Evolutionary conservation across 2,797 vertebrate genomes (phyloP), one percentile per base, ranked within the genome.

Genomic region (Argyrosomus regius): DNA sequence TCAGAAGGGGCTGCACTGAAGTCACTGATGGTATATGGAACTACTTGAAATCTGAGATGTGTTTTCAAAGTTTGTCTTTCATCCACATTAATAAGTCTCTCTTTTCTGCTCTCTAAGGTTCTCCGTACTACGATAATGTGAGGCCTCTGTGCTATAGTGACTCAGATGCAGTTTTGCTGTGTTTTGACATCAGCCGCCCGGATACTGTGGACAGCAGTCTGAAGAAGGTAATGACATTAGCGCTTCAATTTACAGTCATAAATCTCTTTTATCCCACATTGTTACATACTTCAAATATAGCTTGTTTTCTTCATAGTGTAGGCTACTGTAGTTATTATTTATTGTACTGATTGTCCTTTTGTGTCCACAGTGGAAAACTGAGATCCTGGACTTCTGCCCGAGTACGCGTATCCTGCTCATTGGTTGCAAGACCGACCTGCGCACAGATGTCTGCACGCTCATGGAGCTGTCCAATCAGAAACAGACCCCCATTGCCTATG

Each of bases 121-220:
- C 98, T 69, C 97, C 98, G 0, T 99, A 99, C 93, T 99, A 99
- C 0, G 98, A 99, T 83, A 99, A 99, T 0, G 98, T 99, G 82
- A 96, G 98, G 48, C 98, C 98, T 12, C 96, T 99, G 41, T 99
- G 98, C 95, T 99, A 99, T 93, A 99, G 98, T 0, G 98, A 99
- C 89, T 98, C 97, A 0, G 98, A 99, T 0, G 98, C 98, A 0
- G 97, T 98, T 45, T 91, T 99, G 83, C 94, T 99, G 54, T 99
- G 98, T 91, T 98, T 99, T 49, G 98, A 99, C 82, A 93, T 98
- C 93, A 98, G 98, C 86, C 97, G 97, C 3, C 98, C 97, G 0
- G 98, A 98, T 89, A 97, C 96, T 35, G 95, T 98, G 72, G 98
- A 99, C 82, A 96, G 96, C 6, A 97, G 97, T 0, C 92, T 98